Evolutionary conservation across 1,140 invertebrate species (phyloP), one percentile per base, ranked within the genome.

Genomic region (Lanistes nyassanus): DNA sequence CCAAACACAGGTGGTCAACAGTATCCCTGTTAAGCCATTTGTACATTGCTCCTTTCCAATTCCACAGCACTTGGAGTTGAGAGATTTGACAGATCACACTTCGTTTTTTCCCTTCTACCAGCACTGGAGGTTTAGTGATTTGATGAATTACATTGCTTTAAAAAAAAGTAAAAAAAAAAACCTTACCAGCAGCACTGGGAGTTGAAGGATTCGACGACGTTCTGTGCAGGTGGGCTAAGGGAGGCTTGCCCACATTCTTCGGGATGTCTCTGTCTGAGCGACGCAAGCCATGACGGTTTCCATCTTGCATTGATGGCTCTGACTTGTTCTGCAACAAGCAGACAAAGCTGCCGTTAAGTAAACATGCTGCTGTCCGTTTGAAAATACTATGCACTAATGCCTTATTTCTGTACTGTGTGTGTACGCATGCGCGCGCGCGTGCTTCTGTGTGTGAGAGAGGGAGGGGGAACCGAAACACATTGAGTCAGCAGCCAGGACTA

Each of bases 141-240:
- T n/a, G n/a, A n/a, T n/a, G n/a, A n/a, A n/a, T n/a, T n/a, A n/a
- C n/a, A n/a, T n/a, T n/a, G n/a, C n/a, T n/a, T n/a, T n/a, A n/a
- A n/a, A n/a, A n/a, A n/a, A n/a, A n/a, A n/a, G n/a, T n/a, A n/a
- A n/a, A n/a, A n/a, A n/a, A n/a, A n/a, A n/a, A n/a, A n/a, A n/a
- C n/a, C 71, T 74, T 72, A 79, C 81, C 83, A 29, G 83, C 74
- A 16, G 83, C 82, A 29, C 85, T 83, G 39, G 83, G 82, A 47
- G 83, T 80, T 34, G 83, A 84, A n/a, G 79, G 79, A 71, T 83
- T 85, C 47, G 83, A 80, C 0, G 74, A 77, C 16, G 78, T 80
- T 62, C 78, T 74, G 56, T 80, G 80, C 21, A 81, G 81, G 60
- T 83, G 83, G 31, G 70, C 66, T 23, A 80, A 36, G 16, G 81